A percentile compares a stretch with the other conserved stretches of the same genome.
These are phyloP conservation scores for Aplysina aerophoba DNA, from an alignment of 37 sponge, comb jelly and placozoan species.

Conservation along the genomic window DNA sequence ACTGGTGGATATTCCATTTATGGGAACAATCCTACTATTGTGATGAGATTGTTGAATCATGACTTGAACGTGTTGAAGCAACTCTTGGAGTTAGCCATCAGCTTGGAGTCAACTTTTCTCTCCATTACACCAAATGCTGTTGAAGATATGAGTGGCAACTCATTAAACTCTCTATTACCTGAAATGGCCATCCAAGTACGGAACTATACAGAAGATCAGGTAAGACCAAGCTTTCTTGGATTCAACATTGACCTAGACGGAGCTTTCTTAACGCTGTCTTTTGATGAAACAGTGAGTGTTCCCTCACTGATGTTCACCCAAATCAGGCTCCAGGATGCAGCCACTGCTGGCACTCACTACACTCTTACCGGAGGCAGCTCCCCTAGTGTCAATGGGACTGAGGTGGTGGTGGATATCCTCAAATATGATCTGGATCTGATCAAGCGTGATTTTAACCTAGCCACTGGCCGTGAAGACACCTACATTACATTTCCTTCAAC, in stretches of 20 bases:
- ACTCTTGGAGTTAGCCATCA: constrained; percentile 54
- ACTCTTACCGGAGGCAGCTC: constrained; percentile 74
- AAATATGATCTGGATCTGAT: constrained; percentile 76
- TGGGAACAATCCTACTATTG: constrained; percentile 58
- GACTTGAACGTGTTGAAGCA: constrained; percentile 80
- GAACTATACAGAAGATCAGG: constrained; percentile 49
- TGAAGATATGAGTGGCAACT: constrained; percentile 71
- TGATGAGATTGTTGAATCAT: constrained; percentile 48
- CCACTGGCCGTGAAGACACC: constrained; percentile 60
- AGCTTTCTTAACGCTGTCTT: constrained; percentile 71
- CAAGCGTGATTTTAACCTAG: constrained; percentile 84
- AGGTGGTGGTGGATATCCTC: constrained; percentile 79
- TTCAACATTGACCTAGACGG: constrained; percentile 83
- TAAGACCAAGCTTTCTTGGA: constrained; percentile 52
- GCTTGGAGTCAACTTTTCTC: constrained; percentile 52
- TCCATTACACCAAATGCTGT: constrained; percentile 65
- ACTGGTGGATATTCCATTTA: constrained; percentile 60
- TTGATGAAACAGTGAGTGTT: constrained; percentile 85
- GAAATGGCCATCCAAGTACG: constrained; percentile 43
- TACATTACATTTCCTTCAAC: constrained; percentile 67
- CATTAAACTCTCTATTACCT: constrained; percentile 46
- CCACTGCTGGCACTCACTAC: constrained; percentile 51
- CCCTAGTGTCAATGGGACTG: constrained; percentile 58
- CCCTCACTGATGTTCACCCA: constrained; percentile 48
- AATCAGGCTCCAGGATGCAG: constrained; percentile 76